phyloP scores from a whole-genome alignment of 2,113 vertebrate species.

The Tor tambroides region DNA sequence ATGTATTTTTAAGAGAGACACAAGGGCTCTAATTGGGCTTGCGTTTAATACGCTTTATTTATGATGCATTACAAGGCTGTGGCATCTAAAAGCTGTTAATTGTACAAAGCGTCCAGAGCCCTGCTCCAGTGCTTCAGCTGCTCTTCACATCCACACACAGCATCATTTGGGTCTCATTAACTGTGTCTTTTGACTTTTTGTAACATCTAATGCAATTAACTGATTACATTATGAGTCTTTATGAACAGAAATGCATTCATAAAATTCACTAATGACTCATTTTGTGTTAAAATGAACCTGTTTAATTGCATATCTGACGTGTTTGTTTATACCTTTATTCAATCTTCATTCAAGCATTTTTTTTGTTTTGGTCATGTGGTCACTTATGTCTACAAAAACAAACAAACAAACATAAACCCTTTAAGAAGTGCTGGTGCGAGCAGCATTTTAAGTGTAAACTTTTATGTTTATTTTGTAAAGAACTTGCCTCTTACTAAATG shows the following conservation, averaged over 20 bases:
- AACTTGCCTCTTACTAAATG: background rate
- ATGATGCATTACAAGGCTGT: background rate
- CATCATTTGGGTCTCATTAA: constrained; percentile 19
- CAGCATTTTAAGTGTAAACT: background rate
- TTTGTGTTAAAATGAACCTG: background rate
- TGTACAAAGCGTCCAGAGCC: background rate
- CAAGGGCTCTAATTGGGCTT: constrained; percentile 7
- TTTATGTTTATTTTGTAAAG: background rate
- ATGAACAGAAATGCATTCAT: constrained; percentile 7
- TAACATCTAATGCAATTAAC: constrained; percentile 37
- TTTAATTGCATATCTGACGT: constrained; percentile 12
- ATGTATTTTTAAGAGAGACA: background rate
- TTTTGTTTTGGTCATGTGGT: background rate
- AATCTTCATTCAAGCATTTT: background rate
- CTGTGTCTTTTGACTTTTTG: constrained; percentile 19
- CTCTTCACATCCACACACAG: background rate
- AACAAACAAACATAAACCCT: background rate
- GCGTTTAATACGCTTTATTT: background rate
- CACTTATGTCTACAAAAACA: background rate
- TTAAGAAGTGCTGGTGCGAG: background rate
- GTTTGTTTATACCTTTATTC: background rate
- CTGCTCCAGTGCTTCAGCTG: background rate
- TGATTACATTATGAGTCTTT: background rate
- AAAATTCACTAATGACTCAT: constrained; percentile 11
- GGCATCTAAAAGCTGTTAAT: constrained; percentile 18